Percentiles rank a stretch among this genome's conserved stretches.
These are phyloP conservation scores for Sabatieria punctata DNA, from an alignment of 2,888 invertebrate genomes.

Conservation along the genomic window DNA sequence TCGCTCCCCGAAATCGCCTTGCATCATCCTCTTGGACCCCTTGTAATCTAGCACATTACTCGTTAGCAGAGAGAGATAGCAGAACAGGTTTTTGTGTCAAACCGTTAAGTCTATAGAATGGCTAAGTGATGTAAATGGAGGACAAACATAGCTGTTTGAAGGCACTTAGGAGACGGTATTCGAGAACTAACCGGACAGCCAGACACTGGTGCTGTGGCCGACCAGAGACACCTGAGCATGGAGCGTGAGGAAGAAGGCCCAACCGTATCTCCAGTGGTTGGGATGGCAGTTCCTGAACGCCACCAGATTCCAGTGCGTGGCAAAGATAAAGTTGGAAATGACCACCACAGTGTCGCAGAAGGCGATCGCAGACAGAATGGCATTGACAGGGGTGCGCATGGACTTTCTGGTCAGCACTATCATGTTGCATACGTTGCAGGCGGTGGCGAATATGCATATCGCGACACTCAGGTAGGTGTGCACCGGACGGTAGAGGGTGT, in stretches of 20 bases:
- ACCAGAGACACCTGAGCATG: slow-evolving; percentile 33
- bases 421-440: slow-evolving; percentile 10
- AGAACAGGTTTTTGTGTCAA: too few species aligned
- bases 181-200: too few species aligned
- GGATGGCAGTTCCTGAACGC: not conserved
- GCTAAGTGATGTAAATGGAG: too few species aligned
- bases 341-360: slow-evolving; percentile 22
- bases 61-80: too few species aligned
- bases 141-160: too few species aligned
- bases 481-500: not conserved
- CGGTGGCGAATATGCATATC: slow-evolving; percentile 9
- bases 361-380: slow-evolving; percentile 3
- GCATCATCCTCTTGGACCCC: too few species aligned
- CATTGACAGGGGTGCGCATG: slow-evolving; percentile 8
- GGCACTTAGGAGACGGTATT: too few species aligned
- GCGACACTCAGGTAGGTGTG: slow-evolving; percentile 9
- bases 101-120: too few species aligned
- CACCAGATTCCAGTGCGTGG: slow-evolving; percentile 1
- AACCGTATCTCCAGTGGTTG: slow-evolving; percentile 17
- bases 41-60: too few species aligned
- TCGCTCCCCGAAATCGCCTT: too few species aligned
- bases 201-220: slow-evolving; percentile 12
- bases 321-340: slow-evolving; percentile 6
- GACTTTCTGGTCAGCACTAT: slow-evolving; percentile 8
- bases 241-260: slow-evolving; percentile 31